phyloP scores from a whole-genome alignment of 2,113 vertebrate genomes.

The Lycaon pictus region DNA sequence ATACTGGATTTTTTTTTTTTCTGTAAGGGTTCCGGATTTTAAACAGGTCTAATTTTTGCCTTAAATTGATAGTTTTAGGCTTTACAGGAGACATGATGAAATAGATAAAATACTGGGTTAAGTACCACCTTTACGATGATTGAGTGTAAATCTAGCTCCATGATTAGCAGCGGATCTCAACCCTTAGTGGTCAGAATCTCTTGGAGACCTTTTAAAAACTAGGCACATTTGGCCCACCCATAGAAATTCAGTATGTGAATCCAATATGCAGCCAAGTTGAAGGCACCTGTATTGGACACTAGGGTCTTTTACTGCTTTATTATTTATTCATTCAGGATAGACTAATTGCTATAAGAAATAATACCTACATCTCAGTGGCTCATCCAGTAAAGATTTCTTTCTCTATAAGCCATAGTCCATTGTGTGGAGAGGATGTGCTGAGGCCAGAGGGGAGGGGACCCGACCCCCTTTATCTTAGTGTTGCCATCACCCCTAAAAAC shows the following conservation, averaged over 20 bases:
- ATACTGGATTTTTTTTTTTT: background rate
- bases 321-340: background rate
- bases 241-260: background rate
- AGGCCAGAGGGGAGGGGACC: background rate
- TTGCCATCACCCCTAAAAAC: accelerated
- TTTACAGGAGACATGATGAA: background rate
- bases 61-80: background rate
- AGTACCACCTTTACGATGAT: background rate
- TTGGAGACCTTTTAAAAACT: background rate
- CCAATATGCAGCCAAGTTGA: background rate
- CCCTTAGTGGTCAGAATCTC: background rate
- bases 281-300: background rate
- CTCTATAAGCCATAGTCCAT: background rate
- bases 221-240: background rate
- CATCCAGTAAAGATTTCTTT: background rate
- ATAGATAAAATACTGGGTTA: background rate
- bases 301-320: background rate
- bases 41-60: background rate
- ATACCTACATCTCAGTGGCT: background rate
- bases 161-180: background rate
- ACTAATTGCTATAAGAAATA: background rate
- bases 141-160: background rate
- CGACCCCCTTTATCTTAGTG: background rate
- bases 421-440: background rate
- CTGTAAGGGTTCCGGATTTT: background rate